Percentiles rank a stretch among this genome's conserved stretches.
Evolutionary conservation across 37 sponge, comb jelly and placozoan species (phyloP).

Genomic region (Geodia barretti): DNA sequence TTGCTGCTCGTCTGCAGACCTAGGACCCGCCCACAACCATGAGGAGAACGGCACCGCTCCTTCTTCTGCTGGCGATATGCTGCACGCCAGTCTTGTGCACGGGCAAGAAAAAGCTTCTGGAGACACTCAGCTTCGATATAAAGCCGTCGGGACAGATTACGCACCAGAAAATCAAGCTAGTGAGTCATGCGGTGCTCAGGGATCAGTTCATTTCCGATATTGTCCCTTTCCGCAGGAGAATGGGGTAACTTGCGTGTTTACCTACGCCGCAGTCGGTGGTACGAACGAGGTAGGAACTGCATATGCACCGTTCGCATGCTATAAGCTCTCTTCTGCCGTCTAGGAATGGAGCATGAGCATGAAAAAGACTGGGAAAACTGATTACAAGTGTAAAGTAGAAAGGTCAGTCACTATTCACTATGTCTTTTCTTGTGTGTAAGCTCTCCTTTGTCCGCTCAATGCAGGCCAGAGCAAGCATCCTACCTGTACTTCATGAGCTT

Average conservation of each 20-base stretch:
- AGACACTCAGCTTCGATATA: conserved; percentile 45
- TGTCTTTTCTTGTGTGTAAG: too few relatives aligned
- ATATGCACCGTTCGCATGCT: background rate
- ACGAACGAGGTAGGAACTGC: conserved; percentile 65
- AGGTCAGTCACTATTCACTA: conserved; percentile 27
- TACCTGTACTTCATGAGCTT: conserved; percentile 77
- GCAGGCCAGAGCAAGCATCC: conserved; percentile 63
- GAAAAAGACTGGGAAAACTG: conserved; percentile 3
- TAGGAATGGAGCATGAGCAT: conserved; percentile 57
- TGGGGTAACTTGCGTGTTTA: conserved; percentile 67
- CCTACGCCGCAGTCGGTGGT: conserved; percentile 75
- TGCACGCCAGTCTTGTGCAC: background rate
- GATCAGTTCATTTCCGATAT: background rate
- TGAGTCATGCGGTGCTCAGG: conserved; percentile 18
- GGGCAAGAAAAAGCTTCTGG: conserved; percentile 28
- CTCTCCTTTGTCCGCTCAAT: background rate
- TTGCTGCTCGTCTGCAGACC: background rate
- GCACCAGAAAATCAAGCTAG: conserved; percentile 46
- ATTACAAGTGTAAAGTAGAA: conserved; percentile 46
- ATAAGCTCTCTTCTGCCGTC: background rate
- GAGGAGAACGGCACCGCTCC: background rate
- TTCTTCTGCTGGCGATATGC: background rate
- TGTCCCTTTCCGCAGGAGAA: conserved; percentile 23
- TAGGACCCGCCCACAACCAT: background rate
- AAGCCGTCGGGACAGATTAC: conserved; percentile 62